phyloP scores from a whole-genome alignment of 2,113 vertebrate species.

The Cacatua alba region DNA sequence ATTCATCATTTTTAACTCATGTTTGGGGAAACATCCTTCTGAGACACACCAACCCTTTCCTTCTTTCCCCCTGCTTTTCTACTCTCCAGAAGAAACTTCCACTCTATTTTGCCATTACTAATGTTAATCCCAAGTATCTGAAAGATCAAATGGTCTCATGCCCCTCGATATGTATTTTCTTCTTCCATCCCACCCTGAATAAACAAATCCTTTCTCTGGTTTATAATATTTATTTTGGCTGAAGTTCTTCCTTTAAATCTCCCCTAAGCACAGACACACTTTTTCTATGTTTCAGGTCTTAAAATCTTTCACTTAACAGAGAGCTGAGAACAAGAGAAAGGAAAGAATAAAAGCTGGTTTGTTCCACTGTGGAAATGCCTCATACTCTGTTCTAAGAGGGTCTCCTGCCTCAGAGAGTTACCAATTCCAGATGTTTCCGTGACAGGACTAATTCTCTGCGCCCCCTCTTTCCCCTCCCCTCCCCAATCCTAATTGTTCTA shows the following conservation, averaged over 20 bases:
- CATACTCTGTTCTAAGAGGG: neutral
- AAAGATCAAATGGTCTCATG: neutral
- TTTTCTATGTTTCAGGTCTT: neutral
- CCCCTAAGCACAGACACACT: neutral
- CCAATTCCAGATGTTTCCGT: constrained; percentile 57
- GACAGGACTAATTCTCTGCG: neutral
- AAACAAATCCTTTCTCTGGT: constrained; percentile 28
- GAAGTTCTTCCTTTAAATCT: neutral
- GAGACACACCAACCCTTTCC: neutral
- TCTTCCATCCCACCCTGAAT: neutral
- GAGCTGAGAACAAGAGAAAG: constrained; percentile 12
- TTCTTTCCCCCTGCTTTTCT: neutral
- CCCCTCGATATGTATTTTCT: neutral
- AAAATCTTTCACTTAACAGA: constrained; percentile 14
- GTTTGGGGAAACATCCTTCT: neutral
- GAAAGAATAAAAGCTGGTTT: constrained; percentile 34
- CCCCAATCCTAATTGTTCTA: neutral
- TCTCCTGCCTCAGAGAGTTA: constrained; percentile 33
- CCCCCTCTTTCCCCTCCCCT: neutral
- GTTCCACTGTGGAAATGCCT: constrained; percentile 36
- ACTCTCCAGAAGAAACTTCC: neutral
- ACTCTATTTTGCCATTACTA: neutral
- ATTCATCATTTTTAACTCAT: neutral
- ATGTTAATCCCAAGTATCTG: neutral
- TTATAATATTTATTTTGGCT: neutral